Evolutionary conservation across 2,113 vertebrate genomes (phyloP).

Genomic region (Nothocercus julius): DNA sequence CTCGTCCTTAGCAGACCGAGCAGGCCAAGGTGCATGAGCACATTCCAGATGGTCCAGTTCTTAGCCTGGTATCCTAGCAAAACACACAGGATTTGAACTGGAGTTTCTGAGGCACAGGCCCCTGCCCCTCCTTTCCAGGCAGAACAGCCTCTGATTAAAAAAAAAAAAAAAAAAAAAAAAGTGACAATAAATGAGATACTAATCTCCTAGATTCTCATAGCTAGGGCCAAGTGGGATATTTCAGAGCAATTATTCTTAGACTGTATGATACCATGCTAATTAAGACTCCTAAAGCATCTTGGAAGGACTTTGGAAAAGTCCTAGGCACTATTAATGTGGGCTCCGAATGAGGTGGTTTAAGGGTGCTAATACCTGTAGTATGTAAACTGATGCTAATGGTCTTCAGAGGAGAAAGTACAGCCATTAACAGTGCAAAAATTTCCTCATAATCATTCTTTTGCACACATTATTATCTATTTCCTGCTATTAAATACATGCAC

Average conservation of each 20-base stretch:
- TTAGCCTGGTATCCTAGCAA: not conserved
- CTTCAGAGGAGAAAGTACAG: slow-evolving; percentile 17
- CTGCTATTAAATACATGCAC: slow-evolving; percentile 7
- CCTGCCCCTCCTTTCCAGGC: not conserved
- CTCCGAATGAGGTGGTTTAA: not conserved
- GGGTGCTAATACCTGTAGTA: not conserved
- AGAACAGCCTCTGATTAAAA: not conserved
- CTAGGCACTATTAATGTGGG: not conserved
- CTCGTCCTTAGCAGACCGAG: not conserved
- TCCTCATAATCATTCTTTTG: slow-evolving; percentile 10
- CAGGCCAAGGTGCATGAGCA: not conserved
- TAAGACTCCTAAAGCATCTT: not conserved
- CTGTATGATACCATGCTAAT: not conserved
- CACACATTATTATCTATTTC: slow-evolving; percentile 20
- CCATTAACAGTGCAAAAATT: slow-evolving; percentile 20
- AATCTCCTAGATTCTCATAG: not conserved
- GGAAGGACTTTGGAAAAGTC: not conserved
- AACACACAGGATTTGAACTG: not conserved
- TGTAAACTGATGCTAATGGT: not conserved
- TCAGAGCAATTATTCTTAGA: not conserved
- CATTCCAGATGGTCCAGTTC: not conserved
- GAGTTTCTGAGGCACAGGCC: not conserved
- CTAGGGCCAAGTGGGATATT: not conserved
- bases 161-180: not conserved
- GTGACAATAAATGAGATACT: not conserved